Base-by-base conservation (phyloP, 2,113 vertebrate species). In the Macaca mulatta region DNA sequence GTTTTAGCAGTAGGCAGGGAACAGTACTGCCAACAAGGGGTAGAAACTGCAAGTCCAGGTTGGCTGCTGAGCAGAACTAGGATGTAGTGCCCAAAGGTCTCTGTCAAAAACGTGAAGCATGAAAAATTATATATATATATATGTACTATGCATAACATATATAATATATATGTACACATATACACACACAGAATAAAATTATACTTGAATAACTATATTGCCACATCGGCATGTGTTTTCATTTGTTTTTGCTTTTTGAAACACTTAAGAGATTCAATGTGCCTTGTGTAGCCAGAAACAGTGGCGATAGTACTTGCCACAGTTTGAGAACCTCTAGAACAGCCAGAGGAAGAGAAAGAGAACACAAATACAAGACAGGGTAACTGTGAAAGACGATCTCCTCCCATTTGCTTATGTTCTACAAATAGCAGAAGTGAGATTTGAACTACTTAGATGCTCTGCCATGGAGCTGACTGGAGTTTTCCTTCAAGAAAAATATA, bases 401-500 rank as follows among this genome's bases (percentile, higher is more conserved):
- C 38, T 79, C 12, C 5, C 4, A 52, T 55, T 55, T 69, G 59
- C 27, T 43, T 92, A n/a, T 40, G 83, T 30, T 93, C 83, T 23
- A 23, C 43, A 48, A n/a, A 32, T 74, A 17, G n/a, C 6, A 94
- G 45, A 85, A 82, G 32, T 57, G 38, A 72, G 14, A 67, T 67
- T 8, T 92, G 50, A 92, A 30, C 35, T 52, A 69, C 32, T 20
- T 30, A 89, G 32, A 86, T 52, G 90, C 50, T 74, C 6, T 38
- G 4, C 6, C 10, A 52, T 0, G 12, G 8, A 72, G 40, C n/a
- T 64, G 8, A 79, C 27, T 48, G n/a, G 12, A 79, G 55, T 72
- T 81, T 92, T 75, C 83, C n/a, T 75, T 69, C 23, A 57, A 93
- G 55, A 69, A 27, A 94, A 90, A 64, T 93, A 45, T 40, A 90